A percentile compares a stretch with the other conserved stretches of the same genome.
Conservation (phyloP, 2,888 invertebrate species). For the Drosophila hamatofila region DNA sequence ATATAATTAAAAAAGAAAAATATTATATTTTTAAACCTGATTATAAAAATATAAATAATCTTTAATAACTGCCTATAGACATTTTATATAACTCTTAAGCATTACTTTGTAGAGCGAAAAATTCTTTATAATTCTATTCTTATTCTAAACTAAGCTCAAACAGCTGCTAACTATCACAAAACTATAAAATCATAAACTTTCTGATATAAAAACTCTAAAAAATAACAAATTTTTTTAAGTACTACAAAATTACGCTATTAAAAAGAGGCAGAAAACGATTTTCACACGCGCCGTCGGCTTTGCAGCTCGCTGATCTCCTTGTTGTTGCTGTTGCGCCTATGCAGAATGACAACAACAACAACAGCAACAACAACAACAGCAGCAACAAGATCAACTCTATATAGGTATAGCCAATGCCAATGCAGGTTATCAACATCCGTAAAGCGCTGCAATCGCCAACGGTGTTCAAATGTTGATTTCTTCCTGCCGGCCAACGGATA, state of each 20-base stretch:
- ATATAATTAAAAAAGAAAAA: background rate
- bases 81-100: background rate
- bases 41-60: slow-evolving; percentile 6
- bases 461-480: slow-evolving; percentile 82
- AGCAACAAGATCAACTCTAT: slow-evolving; percentile 55
- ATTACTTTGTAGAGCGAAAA: background rate
- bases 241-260: background rate
- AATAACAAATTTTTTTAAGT: background rate
- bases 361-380: slow-evolving; percentile 28
- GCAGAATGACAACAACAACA: slow-evolving; percentile 68
- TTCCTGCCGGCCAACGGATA: slow-evolving; percentile 82
- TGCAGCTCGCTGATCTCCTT: slow-evolving; percentile 21
- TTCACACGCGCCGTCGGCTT: slow-evolving; percentile 67
- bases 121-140: background rate
- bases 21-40: background rate
- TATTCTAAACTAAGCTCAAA: background rate
- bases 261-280: slow-evolving; percentile 27
- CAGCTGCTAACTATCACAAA: slow-evolving; percentile 4
- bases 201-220: background rate
- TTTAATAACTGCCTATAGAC: slow-evolving; percentile 32
- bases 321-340: slow-evolving; percentile 49
- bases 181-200: background rate
- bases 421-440: slow-evolving; percentile 78
- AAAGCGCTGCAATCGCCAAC: slow-evolving; percentile 70
- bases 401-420: slow-evolving; percentile 65